Evolutionary conservation across 2,113 vertebrate species (phyloP).

Genomic region (Phainopepla nitens): DNA sequence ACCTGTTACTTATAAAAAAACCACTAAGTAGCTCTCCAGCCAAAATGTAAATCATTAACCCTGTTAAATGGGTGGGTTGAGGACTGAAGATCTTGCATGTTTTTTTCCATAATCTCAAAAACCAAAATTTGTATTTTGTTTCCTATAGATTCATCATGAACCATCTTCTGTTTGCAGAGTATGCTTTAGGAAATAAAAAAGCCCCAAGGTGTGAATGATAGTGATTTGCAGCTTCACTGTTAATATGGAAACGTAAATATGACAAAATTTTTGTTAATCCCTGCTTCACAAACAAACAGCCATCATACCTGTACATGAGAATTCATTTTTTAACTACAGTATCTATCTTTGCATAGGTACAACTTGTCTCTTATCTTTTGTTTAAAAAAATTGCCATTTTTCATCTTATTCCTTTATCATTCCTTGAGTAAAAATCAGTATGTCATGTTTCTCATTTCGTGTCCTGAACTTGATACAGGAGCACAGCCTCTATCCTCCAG

Average conservation of each 20-base stretch:
- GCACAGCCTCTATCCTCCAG: background rate
- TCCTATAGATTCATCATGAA: background rate
- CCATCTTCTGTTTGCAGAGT: background rate
- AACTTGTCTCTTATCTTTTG: background rate
- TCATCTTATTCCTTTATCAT: background rate
- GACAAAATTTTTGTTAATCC: background rate
- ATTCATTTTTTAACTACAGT: background rate
- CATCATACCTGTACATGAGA: background rate
- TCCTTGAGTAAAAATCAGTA: background rate
- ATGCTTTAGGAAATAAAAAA: background rate
- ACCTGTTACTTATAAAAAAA: slow-evolving; percentile 21
- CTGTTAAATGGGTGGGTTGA: background rate
- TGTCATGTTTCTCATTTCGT: background rate
- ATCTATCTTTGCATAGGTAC: background rate
- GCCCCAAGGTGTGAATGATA: background rate
- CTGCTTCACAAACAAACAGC: background rate
- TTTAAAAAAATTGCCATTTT: background rate
- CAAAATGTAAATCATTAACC: slow-evolving; percentile 37
- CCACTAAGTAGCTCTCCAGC: background rate
- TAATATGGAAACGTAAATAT: background rate
- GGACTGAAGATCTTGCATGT: background rate
- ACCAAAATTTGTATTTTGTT: background rate
- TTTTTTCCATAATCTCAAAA: background rate
- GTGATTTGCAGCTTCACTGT: background rate
- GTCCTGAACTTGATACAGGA: background rate